Base-by-base conservation (phyloP, 2,113 vertebrate genomes). In the Nipponia nippon region DNA sequence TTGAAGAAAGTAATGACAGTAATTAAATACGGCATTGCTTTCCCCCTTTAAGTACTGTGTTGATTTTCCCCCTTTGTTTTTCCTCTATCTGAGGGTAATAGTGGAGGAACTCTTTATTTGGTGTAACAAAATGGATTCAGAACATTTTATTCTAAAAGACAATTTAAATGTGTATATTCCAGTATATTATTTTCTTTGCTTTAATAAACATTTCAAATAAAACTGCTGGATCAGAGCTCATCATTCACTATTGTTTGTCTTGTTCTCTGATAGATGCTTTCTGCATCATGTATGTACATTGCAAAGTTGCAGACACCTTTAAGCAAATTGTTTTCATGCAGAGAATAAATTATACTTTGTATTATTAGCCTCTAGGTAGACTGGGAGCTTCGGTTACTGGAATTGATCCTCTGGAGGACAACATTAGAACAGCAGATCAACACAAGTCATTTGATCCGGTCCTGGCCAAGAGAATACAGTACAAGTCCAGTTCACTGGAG, bases 321-420 rank as follows among this genome's bases (percentile, higher is more conserved):
- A 70, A 78, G 49, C 62, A 46, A 92, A 92, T 84, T 95, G 7
- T 94, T 96, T 97, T 97, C 36, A 93, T 70, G 59, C 67, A 86
- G 69, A 67, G 76, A 89, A 87, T 96, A 97, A 97, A 97, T 56
- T 7, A 10, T 63, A 18, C 71, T 93, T 90, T 93, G 46, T 95
- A 59, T 83, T 82, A 58, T 96, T 97, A 99, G 99, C 99, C 99
- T 42, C 97, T 99, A 87, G 99, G 98, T 27, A 98, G 99, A 71
- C 97, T 99, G 65, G 99, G 99, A 87, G 99, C 99, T 69, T 97
- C 95, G 4, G 98, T 99, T 93, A 94, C 98, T 89, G 99, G 99
- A 93, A 98, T 99, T 22, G 99, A 99, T 97, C 99, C 99, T 78
- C 98, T 99, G 87, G 98, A 98, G 82, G 98, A 99, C 94, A 99